phyloP scores from a whole-genome alignment of 2,888 invertebrate genomes.

The Norana najaformis region DNA sequence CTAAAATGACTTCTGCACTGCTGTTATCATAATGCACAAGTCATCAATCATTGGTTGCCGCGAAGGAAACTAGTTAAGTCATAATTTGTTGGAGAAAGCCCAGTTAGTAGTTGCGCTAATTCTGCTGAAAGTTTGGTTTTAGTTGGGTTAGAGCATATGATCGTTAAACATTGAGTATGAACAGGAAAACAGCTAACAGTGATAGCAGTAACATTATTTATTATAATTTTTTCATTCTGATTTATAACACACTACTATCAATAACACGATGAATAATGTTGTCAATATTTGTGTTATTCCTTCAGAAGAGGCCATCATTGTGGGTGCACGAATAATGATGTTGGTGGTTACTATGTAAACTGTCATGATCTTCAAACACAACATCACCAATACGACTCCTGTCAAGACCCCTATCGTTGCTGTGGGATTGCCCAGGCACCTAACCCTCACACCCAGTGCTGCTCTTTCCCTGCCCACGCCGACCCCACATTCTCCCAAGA shows the following conservation, averaged over 20 bases:
- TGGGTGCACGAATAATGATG: not conserved
- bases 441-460: not conserved
- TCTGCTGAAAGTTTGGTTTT: not conserved
- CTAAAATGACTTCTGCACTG: too few relatives aligned
- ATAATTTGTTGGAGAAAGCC: not conserved
- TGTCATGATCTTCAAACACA: constrained; percentile 15
- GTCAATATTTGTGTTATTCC: not conserved
- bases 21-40: not conserved
- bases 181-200: not conserved
- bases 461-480: not conserved
- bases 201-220: not conserved
- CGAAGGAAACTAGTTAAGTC: not conserved
- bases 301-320: not conserved
- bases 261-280: not conserved
- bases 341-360: constrained; percentile 20
- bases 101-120: not conserved
- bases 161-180: not conserved
- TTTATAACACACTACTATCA: not conserved
- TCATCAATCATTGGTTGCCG: not conserved
- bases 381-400: not conserved
- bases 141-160: not conserved
- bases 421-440: constrained; percentile 8
- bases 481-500: not conserved
- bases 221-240: not conserved
- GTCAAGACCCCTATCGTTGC: not conserved